These are phyloP conservation scores for Struthio camelus DNA, from an alignment of 2,113 vertebrate genomes.

Conservation along the genomic window DNA sequence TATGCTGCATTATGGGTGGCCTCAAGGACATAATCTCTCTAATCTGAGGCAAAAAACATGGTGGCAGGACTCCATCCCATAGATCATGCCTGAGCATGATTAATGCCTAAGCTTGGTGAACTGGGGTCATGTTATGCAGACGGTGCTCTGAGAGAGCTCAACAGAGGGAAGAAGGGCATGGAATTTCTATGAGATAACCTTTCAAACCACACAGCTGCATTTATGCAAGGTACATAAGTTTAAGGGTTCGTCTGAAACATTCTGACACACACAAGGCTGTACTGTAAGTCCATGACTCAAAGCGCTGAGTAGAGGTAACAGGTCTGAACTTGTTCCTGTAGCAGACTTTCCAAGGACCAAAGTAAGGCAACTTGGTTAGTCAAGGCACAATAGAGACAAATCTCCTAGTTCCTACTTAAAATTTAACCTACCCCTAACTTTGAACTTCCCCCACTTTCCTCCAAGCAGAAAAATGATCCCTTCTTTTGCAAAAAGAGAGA, in stretches of 20 bases:
- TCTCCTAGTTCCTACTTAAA: neutral
- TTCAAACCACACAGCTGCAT: neutral
- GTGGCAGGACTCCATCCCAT: neutral
- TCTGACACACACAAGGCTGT: neutral
- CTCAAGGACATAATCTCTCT: neutral
- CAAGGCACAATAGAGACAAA: neutral
- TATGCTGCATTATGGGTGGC: neutral
- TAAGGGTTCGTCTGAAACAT: neutral
- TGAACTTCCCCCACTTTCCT: neutral
- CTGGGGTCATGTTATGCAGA: neutral
- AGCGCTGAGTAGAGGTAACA: neutral
- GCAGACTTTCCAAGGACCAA: neutral
- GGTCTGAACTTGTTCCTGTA: neutral
- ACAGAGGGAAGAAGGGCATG: neutral
- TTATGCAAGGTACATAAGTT: neutral
- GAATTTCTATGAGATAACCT: neutral
- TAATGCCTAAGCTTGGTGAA: neutral
- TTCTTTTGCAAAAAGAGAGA: neutral
- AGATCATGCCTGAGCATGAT: neutral
- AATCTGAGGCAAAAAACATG: accelerated
- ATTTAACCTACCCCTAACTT: neutral
- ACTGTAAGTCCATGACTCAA: neutral
- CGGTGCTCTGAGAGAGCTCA: neutral
- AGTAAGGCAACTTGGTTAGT: neutral
- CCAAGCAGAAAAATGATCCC: neutral